Evolutionary conservation across 2,797 vertebrate genomes (phyloP).

Genomic region (Melanotaenia nigrans): DNA sequence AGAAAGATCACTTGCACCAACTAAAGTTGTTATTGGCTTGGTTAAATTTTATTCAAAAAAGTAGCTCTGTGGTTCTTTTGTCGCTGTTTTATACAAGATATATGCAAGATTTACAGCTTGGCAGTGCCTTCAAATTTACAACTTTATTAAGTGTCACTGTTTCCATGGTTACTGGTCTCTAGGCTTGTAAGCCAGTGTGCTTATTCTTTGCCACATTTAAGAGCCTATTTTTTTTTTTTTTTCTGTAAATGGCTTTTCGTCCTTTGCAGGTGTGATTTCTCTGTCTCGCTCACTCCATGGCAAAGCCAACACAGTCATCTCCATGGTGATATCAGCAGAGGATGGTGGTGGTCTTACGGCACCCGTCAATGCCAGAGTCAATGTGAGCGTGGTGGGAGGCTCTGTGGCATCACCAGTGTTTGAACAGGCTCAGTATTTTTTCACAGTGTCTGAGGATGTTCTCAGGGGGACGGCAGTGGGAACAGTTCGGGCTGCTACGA

Average conservation of each 20-base stretch:
- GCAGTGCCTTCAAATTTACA: not conserved
- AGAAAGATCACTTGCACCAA: too few relatives aligned
- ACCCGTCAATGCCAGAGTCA: slow-evolving; percentile 88
- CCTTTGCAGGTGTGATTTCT: slow-evolving; percentile 87
- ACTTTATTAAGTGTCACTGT: too few relatives aligned
- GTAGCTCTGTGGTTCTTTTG: not conserved
- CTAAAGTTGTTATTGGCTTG: too few relatives aligned
- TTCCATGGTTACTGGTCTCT: not conserved
- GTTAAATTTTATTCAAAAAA: too few relatives aligned
- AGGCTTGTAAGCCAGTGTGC: not conserved
- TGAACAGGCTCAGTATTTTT: slow-evolving; percentile 93
- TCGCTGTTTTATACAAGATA: not conserved
- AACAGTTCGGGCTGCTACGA: slow-evolving; percentile 84
- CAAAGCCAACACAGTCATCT: slow-evolving; percentile 90
- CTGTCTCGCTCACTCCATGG: slow-evolving; percentile 91
- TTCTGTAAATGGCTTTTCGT: not conserved
- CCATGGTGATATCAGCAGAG: slow-evolving; percentile 90
- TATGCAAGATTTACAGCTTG: too few relatives aligned
- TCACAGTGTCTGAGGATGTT: slow-evolving; percentile 89
- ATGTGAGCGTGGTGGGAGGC: slow-evolving; percentile 93
- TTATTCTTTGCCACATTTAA: not conserved
- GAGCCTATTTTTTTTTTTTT: not conserved
- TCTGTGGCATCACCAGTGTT: slow-evolving; percentile 90
- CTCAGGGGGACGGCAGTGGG: slow-evolving; percentile 89
- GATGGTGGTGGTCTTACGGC: slow-evolving; percentile 91